A percentile compares a stretch with the other conserved stretches of the same genome.
Conservation (phyloP, 2,888 invertebrate genomes). For the Phragmatobia fuliginosa region DNA sequence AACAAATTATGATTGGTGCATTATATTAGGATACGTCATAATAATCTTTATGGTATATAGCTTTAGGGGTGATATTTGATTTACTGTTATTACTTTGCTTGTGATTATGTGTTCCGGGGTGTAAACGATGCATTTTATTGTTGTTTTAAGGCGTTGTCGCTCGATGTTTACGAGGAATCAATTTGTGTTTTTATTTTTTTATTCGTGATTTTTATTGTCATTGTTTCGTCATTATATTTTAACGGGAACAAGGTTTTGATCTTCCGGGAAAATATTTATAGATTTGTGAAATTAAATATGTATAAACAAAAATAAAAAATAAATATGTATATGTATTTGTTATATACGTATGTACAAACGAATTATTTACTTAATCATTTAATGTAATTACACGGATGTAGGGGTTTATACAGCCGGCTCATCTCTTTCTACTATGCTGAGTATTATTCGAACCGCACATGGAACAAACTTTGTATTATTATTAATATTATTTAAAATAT, state of each 20-base stretch:
- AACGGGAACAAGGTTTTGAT: slow-evolving; percentile 24
- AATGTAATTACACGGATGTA: too few relatives aligned
- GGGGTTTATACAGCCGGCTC: too few relatives aligned
- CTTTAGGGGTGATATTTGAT: slow-evolving; percentile 60
- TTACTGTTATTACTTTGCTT: slow-evolving; percentile 62
- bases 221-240: slow-evolving; percentile 22
- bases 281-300: too few relatives aligned
- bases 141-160: slow-evolving; percentile 55
- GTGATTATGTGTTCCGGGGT: slow-evolving; percentile 55
- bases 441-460: too few relatives aligned
- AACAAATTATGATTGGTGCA: slow-evolving; percentile 72
- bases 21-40: slow-evolving; percentile 62
- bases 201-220: background rate
- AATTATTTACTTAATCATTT: too few relatives aligned
- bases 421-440: too few relatives aligned
- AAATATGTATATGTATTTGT: too few relatives aligned
- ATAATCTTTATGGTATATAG: slow-evolving; percentile 58
- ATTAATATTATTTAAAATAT: too few relatives aligned
- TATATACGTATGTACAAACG: too few relatives aligned
- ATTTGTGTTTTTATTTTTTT: slow-evolving; percentile 31
- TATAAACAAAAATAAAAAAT: too few relatives aligned
- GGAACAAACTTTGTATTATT: too few relatives aligned
- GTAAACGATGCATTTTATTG: slow-evolving; percentile 63
- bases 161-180: slow-evolving; percentile 45
- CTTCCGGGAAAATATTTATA: background rate